Percentiles rank a stretch among this genome's conserved stretches.
Evolutionary conservation across 2,797 vertebrate species (phyloP).

Genomic region (Sebastes trivittatus): DNA sequence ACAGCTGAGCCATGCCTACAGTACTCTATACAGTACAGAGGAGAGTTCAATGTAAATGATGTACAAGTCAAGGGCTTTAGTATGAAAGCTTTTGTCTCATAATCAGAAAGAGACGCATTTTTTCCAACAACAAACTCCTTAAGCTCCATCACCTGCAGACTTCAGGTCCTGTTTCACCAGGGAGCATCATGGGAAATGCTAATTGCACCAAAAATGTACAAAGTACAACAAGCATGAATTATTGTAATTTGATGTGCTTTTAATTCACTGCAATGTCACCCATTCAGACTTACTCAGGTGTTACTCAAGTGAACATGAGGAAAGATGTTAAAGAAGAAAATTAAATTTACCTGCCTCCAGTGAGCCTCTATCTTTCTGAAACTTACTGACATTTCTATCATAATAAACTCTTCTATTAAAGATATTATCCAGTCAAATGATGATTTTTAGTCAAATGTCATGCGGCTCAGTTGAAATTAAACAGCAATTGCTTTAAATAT

Average conservation of each 20-base stretch:
- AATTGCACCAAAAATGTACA: background rate
- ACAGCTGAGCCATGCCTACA: slow-evolving; percentile 25
- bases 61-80: background rate
- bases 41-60: slow-evolving; percentile 18
- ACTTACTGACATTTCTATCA: background rate
- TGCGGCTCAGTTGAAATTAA: background rate
- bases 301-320: background rate
- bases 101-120: background rate
- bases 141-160: background rate
- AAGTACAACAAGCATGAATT: no score
- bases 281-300: background rate
- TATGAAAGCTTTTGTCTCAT: background rate
- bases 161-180: background rate
- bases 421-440: background rate
- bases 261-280: background rate
- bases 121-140: background rate
- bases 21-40: background rate
- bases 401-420: background rate
- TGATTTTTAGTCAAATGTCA: background rate
- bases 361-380: background rate
- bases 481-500: background rate
- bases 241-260: background rate
- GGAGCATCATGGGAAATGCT: background rate
- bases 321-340: background rate
- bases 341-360: background rate